phyloP scores from a whole-genome alignment of 2,113 vertebrate species.

The Parus major region DNA sequence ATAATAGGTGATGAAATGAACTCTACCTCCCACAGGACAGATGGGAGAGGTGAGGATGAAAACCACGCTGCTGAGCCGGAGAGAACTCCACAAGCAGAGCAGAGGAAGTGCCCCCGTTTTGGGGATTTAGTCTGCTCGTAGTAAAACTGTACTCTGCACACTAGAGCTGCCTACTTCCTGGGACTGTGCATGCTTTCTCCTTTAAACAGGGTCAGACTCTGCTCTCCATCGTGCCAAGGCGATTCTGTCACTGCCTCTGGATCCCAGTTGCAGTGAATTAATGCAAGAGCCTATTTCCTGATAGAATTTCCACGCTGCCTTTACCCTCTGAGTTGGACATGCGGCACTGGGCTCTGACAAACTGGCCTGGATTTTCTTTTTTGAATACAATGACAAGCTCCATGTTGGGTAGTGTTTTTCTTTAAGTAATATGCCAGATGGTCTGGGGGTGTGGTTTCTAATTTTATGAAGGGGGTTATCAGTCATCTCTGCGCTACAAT shows the following conservation, averaged over 20 bases:
- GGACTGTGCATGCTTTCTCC: neutral
- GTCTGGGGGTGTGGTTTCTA: conserved; percentile 72
- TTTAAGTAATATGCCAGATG: conserved; percentile 68
- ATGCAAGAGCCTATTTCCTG: neutral
- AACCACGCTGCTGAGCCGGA: neutral
- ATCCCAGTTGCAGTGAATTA: neutral
- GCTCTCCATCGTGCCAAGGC: neutral
- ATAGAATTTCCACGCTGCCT: neutral
- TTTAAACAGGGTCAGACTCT: neutral
- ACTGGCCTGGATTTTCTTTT: conserved; percentile 37
- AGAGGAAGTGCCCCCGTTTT: conserved; percentile 48
- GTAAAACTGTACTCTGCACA: conserved; percentile 36
- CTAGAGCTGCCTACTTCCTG: conserved; percentile 27
- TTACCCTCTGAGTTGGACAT: neutral
- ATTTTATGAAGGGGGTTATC: conserved; percentile 71
- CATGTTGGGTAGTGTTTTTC: conserved; percentile 52
- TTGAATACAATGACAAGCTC: conserved; percentile 61
- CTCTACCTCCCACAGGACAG: conserved; percentile 59
- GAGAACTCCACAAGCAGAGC: neutral
- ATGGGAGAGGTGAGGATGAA: conserved; percentile 52
- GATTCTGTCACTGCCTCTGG: neutral
- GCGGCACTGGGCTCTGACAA: neutral
- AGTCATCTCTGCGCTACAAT: conserved; percentile 59
- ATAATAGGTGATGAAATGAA: conserved; percentile 57
- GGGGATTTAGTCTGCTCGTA: conserved; percentile 17